A percentile compares a stretch with the other conserved stretches of the same genome.
These are phyloP conservation scores for Strigamia transsilvanica DNA, from an alignment of 2,888 invertebrate species.

Conservation along the genomic window DNA sequence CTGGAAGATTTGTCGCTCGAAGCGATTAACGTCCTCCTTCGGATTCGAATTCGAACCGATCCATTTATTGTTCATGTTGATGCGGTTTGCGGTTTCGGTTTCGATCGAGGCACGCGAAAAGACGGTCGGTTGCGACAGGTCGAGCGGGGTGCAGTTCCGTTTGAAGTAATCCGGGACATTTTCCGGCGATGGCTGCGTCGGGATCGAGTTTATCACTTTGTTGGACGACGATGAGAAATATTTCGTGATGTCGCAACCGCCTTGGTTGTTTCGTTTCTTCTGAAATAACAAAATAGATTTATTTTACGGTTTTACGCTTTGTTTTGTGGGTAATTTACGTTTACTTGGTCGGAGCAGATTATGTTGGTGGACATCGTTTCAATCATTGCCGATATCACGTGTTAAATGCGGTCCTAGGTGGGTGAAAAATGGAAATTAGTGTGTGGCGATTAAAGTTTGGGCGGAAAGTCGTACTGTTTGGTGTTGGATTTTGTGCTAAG, in stretches of 20 bases:
- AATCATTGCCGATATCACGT: slow-evolving; percentile 32
- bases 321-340: neutral
- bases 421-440: neutral
- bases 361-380: slow-evolving; percentile 50
- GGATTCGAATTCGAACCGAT: no score
- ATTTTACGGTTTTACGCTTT: neutral
- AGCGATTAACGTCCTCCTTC: neutral
- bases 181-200: neutral
- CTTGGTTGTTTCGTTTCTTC: slow-evolving; percentile 29
- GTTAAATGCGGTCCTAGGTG: neutral
- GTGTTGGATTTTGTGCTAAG: neutral
- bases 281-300: no score
- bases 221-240: slow-evolving; percentile 23
- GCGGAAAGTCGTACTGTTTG: neutral
- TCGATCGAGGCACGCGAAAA: slow-evolving; percentile 3
- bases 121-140: slow-evolving; percentile 36
- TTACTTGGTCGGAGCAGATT: slow-evolving; percentile 42
- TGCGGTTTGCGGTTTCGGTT: neutral
- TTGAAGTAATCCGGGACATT: slow-evolving; percentile 48
- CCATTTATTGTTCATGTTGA: slow-evolving; percentile 32
- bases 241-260: slow-evolving; percentile 50
- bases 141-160: slow-evolving; percentile 6
- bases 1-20: slow-evolving; percentile 47
- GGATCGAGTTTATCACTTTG: slow-evolving; percentile 29
- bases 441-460: neutral